phyloP scores from a whole-genome alignment of 2,113 vertebrate species.

The Xyliphius kryptos region DNA sequence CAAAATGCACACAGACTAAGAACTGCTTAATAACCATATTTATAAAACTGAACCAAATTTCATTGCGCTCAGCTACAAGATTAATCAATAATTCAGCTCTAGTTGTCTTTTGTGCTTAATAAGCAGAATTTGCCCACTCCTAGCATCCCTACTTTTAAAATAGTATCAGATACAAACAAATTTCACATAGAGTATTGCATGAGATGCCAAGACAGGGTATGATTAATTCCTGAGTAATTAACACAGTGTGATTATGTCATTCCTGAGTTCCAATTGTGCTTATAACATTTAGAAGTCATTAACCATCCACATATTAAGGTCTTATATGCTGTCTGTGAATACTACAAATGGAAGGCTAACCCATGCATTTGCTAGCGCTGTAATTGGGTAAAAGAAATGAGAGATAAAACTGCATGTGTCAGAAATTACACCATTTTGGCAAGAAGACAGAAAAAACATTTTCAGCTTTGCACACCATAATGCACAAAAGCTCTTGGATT shows the following conservation, averaged over 20 bases:
- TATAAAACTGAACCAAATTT: too few species aligned
- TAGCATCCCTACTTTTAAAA: too few species aligned
- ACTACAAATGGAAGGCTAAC: background rate
- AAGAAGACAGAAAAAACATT: background rate
- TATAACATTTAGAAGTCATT: background rate
- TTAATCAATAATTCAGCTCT: too few species aligned
- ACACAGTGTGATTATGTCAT: slow-evolving; percentile 38
- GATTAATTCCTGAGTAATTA: slow-evolving; percentile 51
- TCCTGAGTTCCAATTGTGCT: slow-evolving; percentile 18
- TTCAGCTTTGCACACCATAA: slow-evolving; percentile 1
- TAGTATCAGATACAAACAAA: too few species aligned
- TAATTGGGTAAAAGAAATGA: slow-evolving; percentile 15
- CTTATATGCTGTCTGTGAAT: background rate
- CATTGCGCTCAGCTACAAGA: too few species aligned
- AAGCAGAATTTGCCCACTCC: too few species aligned
- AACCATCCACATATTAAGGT: background rate
- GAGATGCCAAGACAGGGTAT: slow-evolving; percentile 37
- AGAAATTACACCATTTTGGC: slow-evolving; percentile 14
- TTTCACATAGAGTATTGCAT: too few species aligned
- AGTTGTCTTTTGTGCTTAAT: too few species aligned
- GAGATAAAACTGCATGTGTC: slow-evolving; percentile 6
- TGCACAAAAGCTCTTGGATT: slow-evolving; percentile 22
- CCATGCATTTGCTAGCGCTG: background rate
- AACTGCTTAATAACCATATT: too few species aligned
- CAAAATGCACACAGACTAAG: too few species aligned